phyloP scores from a whole-genome alignment of 2,797 vertebrate species.

The Chromobotia macracanthus region DNA sequence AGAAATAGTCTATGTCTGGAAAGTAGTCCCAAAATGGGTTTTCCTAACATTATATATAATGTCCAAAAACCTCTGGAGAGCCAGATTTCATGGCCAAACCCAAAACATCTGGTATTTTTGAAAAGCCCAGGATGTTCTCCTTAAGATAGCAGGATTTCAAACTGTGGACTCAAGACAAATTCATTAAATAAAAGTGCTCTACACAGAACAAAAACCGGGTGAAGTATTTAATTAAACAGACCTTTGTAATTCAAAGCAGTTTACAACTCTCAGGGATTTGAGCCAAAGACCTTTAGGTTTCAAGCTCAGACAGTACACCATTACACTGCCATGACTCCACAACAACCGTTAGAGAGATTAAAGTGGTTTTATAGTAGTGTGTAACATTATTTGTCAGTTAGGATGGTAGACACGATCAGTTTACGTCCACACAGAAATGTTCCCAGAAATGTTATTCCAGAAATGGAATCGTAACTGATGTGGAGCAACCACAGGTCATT shows the following conservation, averaged over 20 bases:
- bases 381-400: not conserved
- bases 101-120: not conserved
- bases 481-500: not conserved
- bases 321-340: not conserved
- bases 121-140: not conserved
- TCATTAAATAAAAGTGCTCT: not conserved
- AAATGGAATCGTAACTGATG: constrained; percentile 1
- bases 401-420: not conserved
- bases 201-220: not conserved
- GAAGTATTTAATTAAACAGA: not conserved
- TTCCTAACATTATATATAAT: not conserved
- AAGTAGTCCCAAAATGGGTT: no score
- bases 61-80: not conserved
- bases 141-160: not conserved
- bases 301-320: not conserved
- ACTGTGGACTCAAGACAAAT: not conserved
- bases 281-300: not conserved
- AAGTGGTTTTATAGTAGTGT: not conserved
- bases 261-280: not conserved
- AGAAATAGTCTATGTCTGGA: not conserved
- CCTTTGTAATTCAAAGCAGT: not conserved
- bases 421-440: not conserved
- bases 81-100: not conserved
- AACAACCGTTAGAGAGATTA: not conserved
- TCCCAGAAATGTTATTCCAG: not conserved